Conservation (phyloP, 2,797 vertebrate species). For the Garrulus glandarius region DNA sequence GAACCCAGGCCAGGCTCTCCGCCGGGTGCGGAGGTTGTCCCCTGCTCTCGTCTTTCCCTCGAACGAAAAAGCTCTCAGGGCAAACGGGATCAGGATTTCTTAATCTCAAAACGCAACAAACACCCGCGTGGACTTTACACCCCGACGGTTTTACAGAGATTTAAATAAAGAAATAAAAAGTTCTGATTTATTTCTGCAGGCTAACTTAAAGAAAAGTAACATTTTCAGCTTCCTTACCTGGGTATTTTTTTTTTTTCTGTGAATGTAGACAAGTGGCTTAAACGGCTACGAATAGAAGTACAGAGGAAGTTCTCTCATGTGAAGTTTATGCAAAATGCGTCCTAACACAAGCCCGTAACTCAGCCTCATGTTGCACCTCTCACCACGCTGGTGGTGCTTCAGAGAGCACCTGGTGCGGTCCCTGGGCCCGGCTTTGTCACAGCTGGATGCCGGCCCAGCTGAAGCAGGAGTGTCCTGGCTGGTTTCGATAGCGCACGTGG, state of each 20-base stretch:
- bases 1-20: not conserved
- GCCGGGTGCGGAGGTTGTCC: rapidly evolving
- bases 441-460: not conserved
- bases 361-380: rapidly evolving
- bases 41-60: too few relatives aligned
- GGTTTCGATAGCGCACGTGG: rapidly evolving
- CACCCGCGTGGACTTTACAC: not conserved
- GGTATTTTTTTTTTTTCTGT: not conserved
- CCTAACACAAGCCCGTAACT: not conserved
- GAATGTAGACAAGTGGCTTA: not conserved
- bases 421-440: not conserved
- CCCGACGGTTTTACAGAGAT: not conserved
- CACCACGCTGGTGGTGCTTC: not conserved
- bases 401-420: not conserved
- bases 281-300: not conserved
- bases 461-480: rapidly evolving
- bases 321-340: not conserved
- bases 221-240: not conserved
- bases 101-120: not conserved
- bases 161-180: not conserved
- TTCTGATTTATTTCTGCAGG: not conserved
- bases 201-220: not conserved
- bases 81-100: not conserved
- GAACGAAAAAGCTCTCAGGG: not conserved
- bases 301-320: not conserved